Evolutionary conservation across 92 coral and sea anemone species (phyloP).

Genomic region (Palythoa caribaeorum): DNA sequence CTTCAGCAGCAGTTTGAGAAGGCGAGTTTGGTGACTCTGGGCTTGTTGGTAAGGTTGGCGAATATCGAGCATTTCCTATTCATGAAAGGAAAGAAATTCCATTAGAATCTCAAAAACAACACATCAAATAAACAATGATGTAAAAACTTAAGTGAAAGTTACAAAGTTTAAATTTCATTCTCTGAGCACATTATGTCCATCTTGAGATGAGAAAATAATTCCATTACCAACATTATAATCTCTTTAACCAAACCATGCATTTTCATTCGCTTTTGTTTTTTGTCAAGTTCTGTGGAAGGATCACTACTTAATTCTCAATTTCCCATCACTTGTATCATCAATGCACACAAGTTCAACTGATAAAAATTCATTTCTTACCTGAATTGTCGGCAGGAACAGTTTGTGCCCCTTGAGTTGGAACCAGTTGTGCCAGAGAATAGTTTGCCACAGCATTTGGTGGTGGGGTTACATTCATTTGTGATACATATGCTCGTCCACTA

Average conservation of each 20-base stretch:
- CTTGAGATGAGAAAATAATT: no score
- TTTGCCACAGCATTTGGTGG: slow-evolving; percentile 94
- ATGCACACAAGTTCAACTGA: neutral
- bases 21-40: slow-evolving; percentile 92
- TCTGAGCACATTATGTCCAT: no score
- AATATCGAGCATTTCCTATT: slow-evolving; percentile 84
- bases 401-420: slow-evolving; percentile 74
- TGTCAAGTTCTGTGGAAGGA: no score
- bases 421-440: slow-evolving; percentile 81
- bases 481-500: slow-evolving; percentile 78
- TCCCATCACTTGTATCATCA: neutral
- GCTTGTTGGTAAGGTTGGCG: slow-evolving; percentile 90
- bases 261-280: no score
- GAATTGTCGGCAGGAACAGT: slow-evolving; percentile 26
- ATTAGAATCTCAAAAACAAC: neutral
- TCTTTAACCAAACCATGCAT: no score
- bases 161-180: no score
- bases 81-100: neutral
- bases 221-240: no score
- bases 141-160: no score
- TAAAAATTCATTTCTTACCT: neutral
- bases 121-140: no score
- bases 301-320: neutral
- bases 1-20: slow-evolving; percentile 70
- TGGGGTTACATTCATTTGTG: slow-evolving; percentile 86